A percentile compares a stretch with the other conserved stretches of the same genome.
These are phyloP conservation scores for Euphonia xanthogaster DNA, from an alignment of 2,797 vertebrate genomes.

Conservation along the genomic window DNA sequence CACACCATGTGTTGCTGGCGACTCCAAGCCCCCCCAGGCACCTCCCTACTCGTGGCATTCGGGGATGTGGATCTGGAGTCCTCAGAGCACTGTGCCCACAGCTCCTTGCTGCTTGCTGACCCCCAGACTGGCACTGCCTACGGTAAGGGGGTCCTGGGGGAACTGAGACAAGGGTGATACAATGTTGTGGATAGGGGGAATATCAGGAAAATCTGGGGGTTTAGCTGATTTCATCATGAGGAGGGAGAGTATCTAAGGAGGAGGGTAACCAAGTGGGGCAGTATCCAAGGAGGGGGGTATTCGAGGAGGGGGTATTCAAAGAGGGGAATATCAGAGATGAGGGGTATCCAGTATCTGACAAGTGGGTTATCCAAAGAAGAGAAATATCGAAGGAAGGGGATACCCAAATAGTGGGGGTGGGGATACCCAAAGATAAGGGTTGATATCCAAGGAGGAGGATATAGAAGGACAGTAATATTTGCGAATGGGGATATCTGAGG, in stretches of 20 bases:
- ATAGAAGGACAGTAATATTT: not conserved
- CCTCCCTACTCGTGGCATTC: constrained; percentile 78
- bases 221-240: not conserved
- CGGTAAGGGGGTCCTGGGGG: constrained; percentile 63
- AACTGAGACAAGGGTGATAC: not conserved
- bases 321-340: not conserved
- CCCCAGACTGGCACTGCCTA: constrained; percentile 56
- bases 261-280: not conserved
- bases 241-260: not conserved
- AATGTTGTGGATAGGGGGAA: not conserved
- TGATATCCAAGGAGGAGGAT: not conserved
- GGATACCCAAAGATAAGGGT: no score
- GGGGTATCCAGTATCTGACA: not conserved
- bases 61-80: constrained; percentile 86
- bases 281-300: not conserved
- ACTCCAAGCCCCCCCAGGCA: constrained; percentile 72
- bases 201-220: not conserved
- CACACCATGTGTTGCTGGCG: constrained; percentile 80
- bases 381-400: not conserved
- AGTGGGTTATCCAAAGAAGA: not conserved
- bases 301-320: not conserved
- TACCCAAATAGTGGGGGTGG: not conserved
- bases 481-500: accelerated
- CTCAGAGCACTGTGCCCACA: constrained; percentile 77
- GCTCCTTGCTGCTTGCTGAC: constrained; percentile 79